Evolutionary conservation across 2,888 invertebrate genomes (phyloP).

Genomic region (Sinohyriopsis cumingii): DNA sequence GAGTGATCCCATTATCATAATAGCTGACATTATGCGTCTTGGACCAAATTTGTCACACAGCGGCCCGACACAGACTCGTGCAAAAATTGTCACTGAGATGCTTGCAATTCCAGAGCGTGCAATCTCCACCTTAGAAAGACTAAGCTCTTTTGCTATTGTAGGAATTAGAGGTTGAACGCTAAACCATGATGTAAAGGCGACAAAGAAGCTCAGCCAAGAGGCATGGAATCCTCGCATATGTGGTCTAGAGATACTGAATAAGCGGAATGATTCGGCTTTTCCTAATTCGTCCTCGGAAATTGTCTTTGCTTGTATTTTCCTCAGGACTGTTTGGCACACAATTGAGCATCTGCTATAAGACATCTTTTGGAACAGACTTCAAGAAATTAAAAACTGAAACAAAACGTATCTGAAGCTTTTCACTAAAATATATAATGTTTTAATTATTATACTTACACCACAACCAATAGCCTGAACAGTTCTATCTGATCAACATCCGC

Average conservation of each 20-base stretch:
- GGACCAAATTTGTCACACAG: conserved; percentile 30
- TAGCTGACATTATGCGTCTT: conserved; percentile 18
- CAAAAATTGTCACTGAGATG: conserved; percentile 23
- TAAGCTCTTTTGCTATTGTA: conserved; percentile 25
- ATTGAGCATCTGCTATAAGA: too few species aligned
- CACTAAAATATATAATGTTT: too few species aligned
- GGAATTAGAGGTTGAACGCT: conserved; percentile 29
- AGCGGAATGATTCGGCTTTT: conserved; percentile 27
- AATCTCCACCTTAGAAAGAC: conserved; percentile 12
- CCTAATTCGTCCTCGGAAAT: conserved; percentile 23
- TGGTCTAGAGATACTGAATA: conserved; percentile 27
- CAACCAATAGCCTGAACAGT: too few species aligned
- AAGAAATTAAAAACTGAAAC: too few species aligned
- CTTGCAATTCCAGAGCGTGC: conserved; percentile 16
- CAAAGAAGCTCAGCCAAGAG: conserved; percentile 27
- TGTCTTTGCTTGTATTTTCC: conserved; percentile 15
- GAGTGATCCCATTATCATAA: conserved; percentile 18
- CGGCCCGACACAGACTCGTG: conserved; percentile 21
- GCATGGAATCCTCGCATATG: conserved; percentile 30
- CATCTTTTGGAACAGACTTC: too few species aligned
- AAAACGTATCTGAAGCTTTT: too few species aligned
- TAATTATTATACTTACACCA: too few species aligned
- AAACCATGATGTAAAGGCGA: conserved; percentile 30
- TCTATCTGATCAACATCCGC: too few species aligned
- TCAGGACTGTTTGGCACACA: conserved; percentile 5